Evolutionary conservation across 2,888 invertebrate genomes (phyloP).

Genomic region (Drosophila kuntzei): DNA sequence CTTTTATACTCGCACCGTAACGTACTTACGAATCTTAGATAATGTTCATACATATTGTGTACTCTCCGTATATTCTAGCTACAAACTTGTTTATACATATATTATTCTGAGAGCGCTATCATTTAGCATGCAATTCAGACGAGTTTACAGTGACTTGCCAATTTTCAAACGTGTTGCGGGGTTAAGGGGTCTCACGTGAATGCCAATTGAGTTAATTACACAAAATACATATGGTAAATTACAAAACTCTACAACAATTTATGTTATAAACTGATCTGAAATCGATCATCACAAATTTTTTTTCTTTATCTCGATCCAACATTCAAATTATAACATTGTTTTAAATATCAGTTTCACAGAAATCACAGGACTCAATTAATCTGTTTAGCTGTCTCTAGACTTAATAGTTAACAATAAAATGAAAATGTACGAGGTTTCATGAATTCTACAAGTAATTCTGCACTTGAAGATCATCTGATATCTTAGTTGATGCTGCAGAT

Average conservation of each 20-base stretch:
- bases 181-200: constrained; percentile 3
- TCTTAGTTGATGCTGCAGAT: background rate
- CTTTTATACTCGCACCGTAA: constrained; percentile 27
- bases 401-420: too few relatives aligned
- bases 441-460: too few relatives aligned
- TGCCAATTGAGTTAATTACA: background rate
- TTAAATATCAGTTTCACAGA: too few relatives aligned
- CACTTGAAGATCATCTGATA: background rate
- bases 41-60: background rate
- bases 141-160: background rate
- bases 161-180: background rate
- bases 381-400: too few relatives aligned
- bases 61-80: background rate
- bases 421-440: too few relatives aligned
- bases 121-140: background rate
- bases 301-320: background rate
- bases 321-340: too few relatives aligned
- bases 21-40: constrained; percentile 30
- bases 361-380: too few relatives aligned
- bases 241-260: background rate
- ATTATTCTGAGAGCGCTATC: constrained; percentile 2
- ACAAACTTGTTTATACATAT: background rate
- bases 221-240: background rate
- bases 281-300: background rate
- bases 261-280: background rate